Percentiles rank a stretch among this genome's conserved stretches.
phyloP scores from a whole-genome alignment of 2,113 vertebrate species.

The Malurus elegans region DNA sequence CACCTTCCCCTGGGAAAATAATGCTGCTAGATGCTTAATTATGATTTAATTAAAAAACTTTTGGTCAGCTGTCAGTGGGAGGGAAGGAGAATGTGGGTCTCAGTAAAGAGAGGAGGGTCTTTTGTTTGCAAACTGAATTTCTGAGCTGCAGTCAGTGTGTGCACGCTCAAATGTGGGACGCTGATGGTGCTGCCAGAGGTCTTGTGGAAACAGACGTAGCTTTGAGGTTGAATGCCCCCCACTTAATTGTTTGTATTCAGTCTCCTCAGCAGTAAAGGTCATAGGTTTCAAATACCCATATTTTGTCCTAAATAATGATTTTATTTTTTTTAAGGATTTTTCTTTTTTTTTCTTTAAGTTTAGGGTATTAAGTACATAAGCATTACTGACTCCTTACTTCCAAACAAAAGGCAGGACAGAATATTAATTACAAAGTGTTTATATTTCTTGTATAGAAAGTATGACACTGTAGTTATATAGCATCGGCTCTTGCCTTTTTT shows the following conservation, averaged over 20 bases:
- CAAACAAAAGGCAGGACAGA: not conserved
- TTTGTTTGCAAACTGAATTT: conserved; percentile 32
- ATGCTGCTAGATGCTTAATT: conserved; percentile 36
- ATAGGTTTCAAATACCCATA: not conserved
- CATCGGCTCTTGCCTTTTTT: not conserved
- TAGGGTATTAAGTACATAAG: not conserved
- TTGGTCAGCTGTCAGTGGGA: not conserved
- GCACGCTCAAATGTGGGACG: not conserved
- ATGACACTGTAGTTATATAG: not conserved
- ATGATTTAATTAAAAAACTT: conserved; percentile 25
- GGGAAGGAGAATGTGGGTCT: not conserved
- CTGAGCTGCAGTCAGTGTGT: not conserved
- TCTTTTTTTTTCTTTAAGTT: not conserved
- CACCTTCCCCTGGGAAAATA: not conserved
- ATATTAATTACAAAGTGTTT: not conserved
- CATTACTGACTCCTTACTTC: not conserved
- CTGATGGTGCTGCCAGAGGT: not conserved
- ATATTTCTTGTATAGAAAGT: not conserved
- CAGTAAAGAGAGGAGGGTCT: not conserved
- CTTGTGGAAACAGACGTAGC: not conserved
- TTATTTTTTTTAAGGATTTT: not conserved
- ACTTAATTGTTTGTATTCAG: not conserved
- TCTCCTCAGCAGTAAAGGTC: not conserved
- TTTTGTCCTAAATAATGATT: not conserved
- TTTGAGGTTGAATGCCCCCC: not conserved